Conservation (phyloP, 2,888 invertebrate species). For the Deroplatys truncata region DNA sequence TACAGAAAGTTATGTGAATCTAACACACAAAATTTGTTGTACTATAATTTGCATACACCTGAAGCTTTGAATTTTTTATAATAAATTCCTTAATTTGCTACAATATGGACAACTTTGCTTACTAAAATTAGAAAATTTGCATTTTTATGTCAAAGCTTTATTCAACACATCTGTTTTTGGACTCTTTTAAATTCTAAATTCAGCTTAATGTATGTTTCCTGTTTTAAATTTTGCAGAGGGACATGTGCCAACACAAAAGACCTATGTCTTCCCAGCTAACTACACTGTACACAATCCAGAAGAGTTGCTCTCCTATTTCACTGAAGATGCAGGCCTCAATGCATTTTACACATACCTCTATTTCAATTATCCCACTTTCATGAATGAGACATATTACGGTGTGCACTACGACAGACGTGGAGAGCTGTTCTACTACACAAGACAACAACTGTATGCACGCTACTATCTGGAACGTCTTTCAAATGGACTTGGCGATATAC, state of each 20-base stretch:
- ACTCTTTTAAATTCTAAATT: background rate
- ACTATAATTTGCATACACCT: no score
- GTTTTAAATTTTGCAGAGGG: background rate
- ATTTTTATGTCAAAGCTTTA: no score
- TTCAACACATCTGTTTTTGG: no score
- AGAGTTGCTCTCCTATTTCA: conserved; percentile 56
- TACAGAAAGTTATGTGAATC: no score
- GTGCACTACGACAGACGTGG: conserved; percentile 46
- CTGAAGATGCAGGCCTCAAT: conserved; percentile 66
- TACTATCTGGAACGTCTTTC: conserved; percentile 72
- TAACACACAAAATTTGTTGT: no score
- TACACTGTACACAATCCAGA: conserved; percentile 29
- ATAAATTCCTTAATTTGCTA: no score
- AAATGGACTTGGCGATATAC: conserved; percentile 63
- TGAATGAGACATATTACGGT: conserved; percentile 47
- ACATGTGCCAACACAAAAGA: conserved; percentile 8
- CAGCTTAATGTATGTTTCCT: background rate
- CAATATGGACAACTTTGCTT: no score
- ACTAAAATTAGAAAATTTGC: no score
- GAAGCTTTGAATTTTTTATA: no score
- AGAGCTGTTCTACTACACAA: conserved; percentile 51
- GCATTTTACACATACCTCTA: conserved; percentile 63
- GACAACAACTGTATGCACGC: conserved; percentile 64
- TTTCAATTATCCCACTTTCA: conserved; percentile 59
- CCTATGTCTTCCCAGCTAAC: conserved; percentile 26